Percentiles rank a stretch among this genome's conserved stretches.
Evolutionary conservation across 2,888 invertebrate genomes (phyloP).

Genomic region (Drosophila demipolita): DNA sequence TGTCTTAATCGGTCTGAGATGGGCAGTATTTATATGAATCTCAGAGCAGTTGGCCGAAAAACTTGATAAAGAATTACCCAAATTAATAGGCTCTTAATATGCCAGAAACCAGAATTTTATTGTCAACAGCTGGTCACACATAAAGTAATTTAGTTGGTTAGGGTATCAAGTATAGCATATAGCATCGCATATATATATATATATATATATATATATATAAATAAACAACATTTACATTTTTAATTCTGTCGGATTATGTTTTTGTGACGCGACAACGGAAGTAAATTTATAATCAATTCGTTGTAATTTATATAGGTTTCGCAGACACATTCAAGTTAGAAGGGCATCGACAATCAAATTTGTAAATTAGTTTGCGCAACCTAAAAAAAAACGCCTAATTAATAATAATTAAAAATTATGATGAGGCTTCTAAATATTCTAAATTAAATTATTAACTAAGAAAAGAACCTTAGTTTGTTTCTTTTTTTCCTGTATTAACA

Average conservation of each 20-base stretch:
- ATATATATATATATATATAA: no score
- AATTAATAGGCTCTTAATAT: slow-evolving; percentile 75
- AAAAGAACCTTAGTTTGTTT: not conserved
- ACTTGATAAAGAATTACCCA: slow-evolving; percentile 60
- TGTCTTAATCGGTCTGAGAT: slow-evolving; percentile 27
- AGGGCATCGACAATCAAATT: not conserved
- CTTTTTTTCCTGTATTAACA: not conserved
- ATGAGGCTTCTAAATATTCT: not conserved
- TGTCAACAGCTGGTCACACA: slow-evolving; percentile 53
- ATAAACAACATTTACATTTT: not conserved
- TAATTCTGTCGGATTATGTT: not conserved
- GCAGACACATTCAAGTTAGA: not conserved
- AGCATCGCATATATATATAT: not conserved
- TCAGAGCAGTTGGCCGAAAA: slow-evolving; percentile 10
- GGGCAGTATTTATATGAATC: slow-evolving; percentile 67
- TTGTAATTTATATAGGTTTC: not conserved
- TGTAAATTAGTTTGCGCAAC: not conserved
- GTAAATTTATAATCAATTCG: not conserved
- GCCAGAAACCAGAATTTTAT: slow-evolving; percentile 78
- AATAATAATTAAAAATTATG: no score
- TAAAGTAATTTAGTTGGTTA: slow-evolving; percentile 30
- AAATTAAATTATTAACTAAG: not conserved
- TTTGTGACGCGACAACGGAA: not conserved
- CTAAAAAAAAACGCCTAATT: not conserved
- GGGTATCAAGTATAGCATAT: slow-evolving; percentile 37